Evolutionary conservation across 2,113 vertebrate genomes (phyloP).

Genomic region (Blennius ocellaris): DNA sequence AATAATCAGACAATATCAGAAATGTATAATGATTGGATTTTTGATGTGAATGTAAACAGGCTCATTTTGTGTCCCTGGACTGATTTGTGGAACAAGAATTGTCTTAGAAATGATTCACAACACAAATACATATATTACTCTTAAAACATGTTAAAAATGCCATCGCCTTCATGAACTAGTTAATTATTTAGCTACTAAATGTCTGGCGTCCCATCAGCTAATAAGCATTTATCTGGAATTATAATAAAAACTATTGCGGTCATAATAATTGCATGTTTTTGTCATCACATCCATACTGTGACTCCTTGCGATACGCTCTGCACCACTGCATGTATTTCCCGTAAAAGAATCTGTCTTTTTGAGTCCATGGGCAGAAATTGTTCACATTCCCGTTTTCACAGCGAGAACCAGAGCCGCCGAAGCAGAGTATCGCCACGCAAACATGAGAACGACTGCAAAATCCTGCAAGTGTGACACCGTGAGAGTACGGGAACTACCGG

Average conservation of each 20-base stretch:
- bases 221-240: too few species aligned
- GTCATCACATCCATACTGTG: not conserved
- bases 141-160: too few species aligned
- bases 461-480: slow-evolving; percentile 55
- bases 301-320: slow-evolving; percentile 13
- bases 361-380: not conserved
- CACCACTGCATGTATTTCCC: slow-evolving; percentile 1
- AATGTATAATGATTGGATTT: too few species aligned
- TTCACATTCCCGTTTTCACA: slow-evolving; percentile 38
- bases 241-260: too few species aligned
- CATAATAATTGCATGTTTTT: too few species aligned
- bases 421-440: slow-evolving; percentile 57
- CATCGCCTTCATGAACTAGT: too few species aligned
- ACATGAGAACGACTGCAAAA: slow-evolving; percentile 45
- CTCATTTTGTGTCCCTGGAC: slow-evolving; percentile 43
- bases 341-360: slow-evolving; percentile 8
- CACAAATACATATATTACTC: not conserved
- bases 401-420: slow-evolving; percentile 49
- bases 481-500: slow-evolving; percentile 56
- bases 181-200: too few species aligned
- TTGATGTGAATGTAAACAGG: too few species aligned
- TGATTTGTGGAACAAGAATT: slow-evolving; percentile 13
- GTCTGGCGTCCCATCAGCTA: too few species aligned
- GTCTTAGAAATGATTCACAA: slow-evolving; percentile 12
- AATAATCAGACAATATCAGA: too few species aligned